Base-by-base conservation (phyloP, 2,888 invertebrate species). In the Aphodius granarius region DNA sequence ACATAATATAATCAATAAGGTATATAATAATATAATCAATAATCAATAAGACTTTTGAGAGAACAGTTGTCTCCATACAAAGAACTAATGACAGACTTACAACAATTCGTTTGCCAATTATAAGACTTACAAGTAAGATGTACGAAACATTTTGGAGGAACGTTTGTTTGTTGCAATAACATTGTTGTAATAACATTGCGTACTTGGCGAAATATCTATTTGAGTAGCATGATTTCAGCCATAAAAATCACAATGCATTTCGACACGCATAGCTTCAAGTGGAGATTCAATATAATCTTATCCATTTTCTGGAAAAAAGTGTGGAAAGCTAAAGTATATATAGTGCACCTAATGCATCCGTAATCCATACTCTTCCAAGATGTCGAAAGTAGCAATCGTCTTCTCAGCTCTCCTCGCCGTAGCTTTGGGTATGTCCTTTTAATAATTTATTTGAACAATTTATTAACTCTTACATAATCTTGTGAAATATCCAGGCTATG, bases 371-470 rank as follows among this genome's bases (percentile, higher is more conserved):
- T n/a, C n/a, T n/a, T n/a, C 63, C 62, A 72, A 72, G 63, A 72
- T 72, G 72, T 43, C 19, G 13, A 72, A 72, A 63, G 16, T 72
- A 20, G 72, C 63, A 62, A 21, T 72, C 63, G 72, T 21, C 18
- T 19, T 72, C 64, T 72, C 64, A n/a, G 63, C 72, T 63, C 63
- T 72, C 62, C 13, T 72, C 19, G 72, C 64, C 6, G 63, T 19
- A 13, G 72, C 64, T 19, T 63, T 20, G 13, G 72, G 72, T 72
- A 21, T 19, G 72, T 63, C 5, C 16, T n/a, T 0, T 15, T 18
- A 23, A 18, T 1, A 43, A n/a, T n/a, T n/a, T n/a, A n/a, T n/a
- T n/a, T n/a, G n/a, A n/a, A n/a, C n/a, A n/a, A n/a, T n/a, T n/a
- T n/a, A n/a, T n/a, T n/a, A n/a, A n/a, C n/a, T n/a, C n/a, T n/a